These are phyloP conservation scores for Lithophane leautieri DNA, from an alignment of 2,888 invertebrate genomes.

Conservation along the genomic window DNA sequence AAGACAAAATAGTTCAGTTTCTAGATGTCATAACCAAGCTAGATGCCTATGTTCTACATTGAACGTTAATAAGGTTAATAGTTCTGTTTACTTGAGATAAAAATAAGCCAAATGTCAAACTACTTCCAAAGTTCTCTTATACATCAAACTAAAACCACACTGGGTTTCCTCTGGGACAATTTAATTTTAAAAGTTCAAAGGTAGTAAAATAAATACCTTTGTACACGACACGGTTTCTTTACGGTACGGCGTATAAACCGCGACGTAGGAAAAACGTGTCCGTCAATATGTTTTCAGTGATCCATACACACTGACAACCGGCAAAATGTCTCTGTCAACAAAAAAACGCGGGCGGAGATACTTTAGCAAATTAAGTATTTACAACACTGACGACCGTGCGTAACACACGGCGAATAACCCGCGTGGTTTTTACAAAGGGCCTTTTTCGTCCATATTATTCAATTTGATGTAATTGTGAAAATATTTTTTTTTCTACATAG, in stretches of 20 bases:
- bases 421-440: too few species aligned
- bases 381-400: too few species aligned
- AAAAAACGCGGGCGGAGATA: too few species aligned
- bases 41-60: neutral
- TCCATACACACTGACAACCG: too few species aligned
- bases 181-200: constrained; percentile 15
- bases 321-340: too few species aligned
- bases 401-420: too few species aligned
- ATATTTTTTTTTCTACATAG: neutral
- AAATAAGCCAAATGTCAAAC: constrained; percentile 14
- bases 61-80: constrained; percentile 22
- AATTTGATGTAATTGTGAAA: neutral
- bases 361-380: too few species aligned
- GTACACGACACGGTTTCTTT: too few species aligned
- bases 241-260: too few species aligned
- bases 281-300: too few species aligned
- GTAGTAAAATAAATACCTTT: neutral
- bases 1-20: neutral
- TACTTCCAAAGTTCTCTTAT: constrained; percentile 17
- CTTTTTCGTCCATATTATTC: neutral
- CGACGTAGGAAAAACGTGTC: too few species aligned
- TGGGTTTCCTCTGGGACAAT: constrained; percentile 7
- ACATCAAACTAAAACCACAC: constrained; percentile 15
- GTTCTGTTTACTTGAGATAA: constrained; percentile 27
- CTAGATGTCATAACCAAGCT: neutral